A percentile compares a stretch with the other conserved stretches of the same genome.
phyloP scores from a whole-genome alignment of 2,888 invertebrate species.

The Beris chalybata region DNA sequence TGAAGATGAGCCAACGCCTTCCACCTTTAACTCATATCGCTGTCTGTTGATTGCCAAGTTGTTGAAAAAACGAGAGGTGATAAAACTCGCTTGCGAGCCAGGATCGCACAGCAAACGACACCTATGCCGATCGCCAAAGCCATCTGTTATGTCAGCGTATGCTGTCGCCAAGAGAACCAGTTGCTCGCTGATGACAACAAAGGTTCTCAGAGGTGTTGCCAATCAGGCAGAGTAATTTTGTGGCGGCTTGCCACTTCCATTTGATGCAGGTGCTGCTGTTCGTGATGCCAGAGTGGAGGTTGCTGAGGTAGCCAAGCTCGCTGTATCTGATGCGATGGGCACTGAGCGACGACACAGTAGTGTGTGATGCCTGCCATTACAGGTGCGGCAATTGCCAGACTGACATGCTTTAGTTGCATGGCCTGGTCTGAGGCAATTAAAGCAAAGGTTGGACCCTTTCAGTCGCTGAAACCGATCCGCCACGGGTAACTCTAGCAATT shows the following conservation, averaged over 20 bases:
- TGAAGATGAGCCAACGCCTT: neutral
- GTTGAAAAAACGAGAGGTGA: neutral
- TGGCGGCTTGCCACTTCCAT: neutral
- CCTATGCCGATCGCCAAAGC: neutral
- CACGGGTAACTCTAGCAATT: slow-evolving; percentile 25
- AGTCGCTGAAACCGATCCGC: slow-evolving; percentile 24
- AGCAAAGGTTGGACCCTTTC: slow-evolving; percentile 28
- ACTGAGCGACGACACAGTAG: too few relatives aligned
- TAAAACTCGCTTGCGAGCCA: neutral
- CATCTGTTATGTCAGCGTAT: neutral
- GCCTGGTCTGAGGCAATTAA: slow-evolving; percentile 31
- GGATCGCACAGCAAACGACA: neutral
- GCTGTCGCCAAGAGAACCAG: neutral
- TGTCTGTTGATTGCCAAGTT: neutral
- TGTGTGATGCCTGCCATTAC: slow-evolving; percentile 21
- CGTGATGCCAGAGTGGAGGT: neutral
- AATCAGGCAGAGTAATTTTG: too few relatives aligned
- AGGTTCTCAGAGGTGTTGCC: neutral
- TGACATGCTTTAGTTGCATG: slow-evolving; percentile 29
- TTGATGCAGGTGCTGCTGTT: neutral
- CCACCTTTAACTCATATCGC: neutral
- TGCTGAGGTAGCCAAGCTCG: too few relatives aligned
- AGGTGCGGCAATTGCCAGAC: slow-evolving; percentile 20
- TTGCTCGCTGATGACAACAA: neutral
- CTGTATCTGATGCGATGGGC: too few relatives aligned